These are phyloP conservation scores for Beaufortia kweichowensis DNA, from an alignment of 2,113 vertebrate genomes.

Conservation along the genomic window DNA sequence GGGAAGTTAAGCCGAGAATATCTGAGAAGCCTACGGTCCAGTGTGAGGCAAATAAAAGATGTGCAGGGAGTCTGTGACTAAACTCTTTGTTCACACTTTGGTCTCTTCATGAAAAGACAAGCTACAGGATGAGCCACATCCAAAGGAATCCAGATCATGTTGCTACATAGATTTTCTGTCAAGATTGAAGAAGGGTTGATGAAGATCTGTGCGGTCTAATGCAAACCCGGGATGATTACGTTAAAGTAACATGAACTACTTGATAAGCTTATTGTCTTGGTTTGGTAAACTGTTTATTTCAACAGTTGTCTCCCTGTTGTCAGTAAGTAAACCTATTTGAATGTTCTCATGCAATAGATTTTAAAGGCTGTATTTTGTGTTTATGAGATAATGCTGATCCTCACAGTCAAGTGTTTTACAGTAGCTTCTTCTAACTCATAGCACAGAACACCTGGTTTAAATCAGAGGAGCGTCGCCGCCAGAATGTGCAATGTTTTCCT, in stretches of 20 bases:
- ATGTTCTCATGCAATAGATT: neutral
- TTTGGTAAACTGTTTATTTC: neutral
- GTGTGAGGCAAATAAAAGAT: neutral
- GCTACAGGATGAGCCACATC: slow-evolving; percentile 30
- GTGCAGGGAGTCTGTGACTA: slow-evolving; percentile 17
- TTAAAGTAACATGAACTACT: no score
- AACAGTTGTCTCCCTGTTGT: no score
- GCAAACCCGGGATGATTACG: neutral
- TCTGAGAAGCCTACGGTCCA: neutral
- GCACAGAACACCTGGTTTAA: slow-evolving; percentile 37
- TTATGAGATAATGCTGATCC: slow-evolving; percentile 11
- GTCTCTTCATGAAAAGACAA: slow-evolving; percentile 39
- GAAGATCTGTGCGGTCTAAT: neutral
- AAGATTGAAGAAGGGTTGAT: neutral
- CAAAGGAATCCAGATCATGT: slow-evolving; percentile 39
- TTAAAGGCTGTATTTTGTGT: neutral
- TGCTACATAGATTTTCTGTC: slow-evolving; percentile 13
- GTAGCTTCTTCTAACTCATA: slow-evolving; percentile 23
- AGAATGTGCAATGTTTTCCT: slow-evolving; percentile 37
- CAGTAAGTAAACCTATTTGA: neutral
- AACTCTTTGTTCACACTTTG: slow-evolving; percentile 37
- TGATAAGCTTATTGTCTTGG: no score
- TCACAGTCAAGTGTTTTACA: slow-evolving; percentile 11
- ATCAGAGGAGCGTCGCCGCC: slow-evolving; percentile 33
- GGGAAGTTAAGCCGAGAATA: neutral